phyloP scores from a whole-genome alignment of 1,140 invertebrate species.

The Drosophila rufa region DNA sequence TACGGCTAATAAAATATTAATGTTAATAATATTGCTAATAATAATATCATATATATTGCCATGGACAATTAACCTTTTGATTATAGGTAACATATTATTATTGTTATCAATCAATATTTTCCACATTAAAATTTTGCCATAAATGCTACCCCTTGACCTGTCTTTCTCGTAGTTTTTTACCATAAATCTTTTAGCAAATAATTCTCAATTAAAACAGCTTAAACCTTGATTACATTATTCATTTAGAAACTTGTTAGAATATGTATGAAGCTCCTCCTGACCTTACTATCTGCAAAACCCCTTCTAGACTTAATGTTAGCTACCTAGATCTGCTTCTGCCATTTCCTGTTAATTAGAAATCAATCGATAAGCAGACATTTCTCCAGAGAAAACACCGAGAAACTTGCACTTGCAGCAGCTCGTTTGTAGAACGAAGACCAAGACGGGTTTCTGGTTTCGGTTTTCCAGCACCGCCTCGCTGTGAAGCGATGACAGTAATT shows the following conservation, averaged over 20 bases:
- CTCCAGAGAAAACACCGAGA: slow-evolving; percentile 47
- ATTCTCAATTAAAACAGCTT: background rate
- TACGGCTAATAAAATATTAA: too few relatives aligned
- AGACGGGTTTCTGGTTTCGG: slow-evolving; percentile 61
- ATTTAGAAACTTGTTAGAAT: background rate
- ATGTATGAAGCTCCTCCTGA: background rate
- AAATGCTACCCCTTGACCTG: background rate
- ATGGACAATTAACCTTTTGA: too few relatives aligned
- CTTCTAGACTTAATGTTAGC: slow-evolving; percentile 7
- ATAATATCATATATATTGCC: background rate
- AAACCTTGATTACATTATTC: too few relatives aligned
- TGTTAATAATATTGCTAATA: background rate
- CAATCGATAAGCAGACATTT: slow-evolving; percentile 61
- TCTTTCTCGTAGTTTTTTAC: background rate
- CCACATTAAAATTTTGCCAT: background rate
- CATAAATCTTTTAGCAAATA: background rate
- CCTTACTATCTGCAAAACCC: background rate
- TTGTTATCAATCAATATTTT: too few relatives aligned
- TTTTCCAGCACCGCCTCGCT: slow-evolving; percentile 20
- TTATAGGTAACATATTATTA: background rate
- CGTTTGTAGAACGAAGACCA: slow-evolving; percentile 65
- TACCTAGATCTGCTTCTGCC: slow-evolving; percentile 22
- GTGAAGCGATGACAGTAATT: slow-evolving; percentile 71
- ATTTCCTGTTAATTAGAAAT: slow-evolving; percentile 68
- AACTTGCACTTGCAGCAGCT: slow-evolving; percentile 33